These are phyloP conservation scores for Drosophila fulvimacula DNA, from an alignment of 2,888 invertebrate genomes.

Conservation along the genomic window DNA sequence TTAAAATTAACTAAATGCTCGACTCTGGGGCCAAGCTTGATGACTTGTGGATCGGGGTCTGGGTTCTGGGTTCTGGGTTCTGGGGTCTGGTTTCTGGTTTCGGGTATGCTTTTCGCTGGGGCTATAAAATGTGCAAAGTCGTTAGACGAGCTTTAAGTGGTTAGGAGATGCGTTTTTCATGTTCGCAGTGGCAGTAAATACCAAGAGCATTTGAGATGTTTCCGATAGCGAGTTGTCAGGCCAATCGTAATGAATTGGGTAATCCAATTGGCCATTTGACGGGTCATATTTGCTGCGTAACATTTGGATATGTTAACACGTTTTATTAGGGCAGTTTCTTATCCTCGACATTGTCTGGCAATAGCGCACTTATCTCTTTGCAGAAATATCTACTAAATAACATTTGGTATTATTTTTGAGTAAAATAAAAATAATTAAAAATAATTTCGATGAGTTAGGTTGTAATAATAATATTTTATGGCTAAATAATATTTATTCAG, in stretches of 20 bases:
- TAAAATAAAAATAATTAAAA: no score
- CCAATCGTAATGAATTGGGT: conserved; percentile 45
- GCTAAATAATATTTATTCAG: not conserved
- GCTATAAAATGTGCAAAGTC: conserved; percentile 48
- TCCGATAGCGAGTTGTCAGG: conserved; percentile 23
- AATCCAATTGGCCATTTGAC: conserved; percentile 36
- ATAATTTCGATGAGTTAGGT: not conserved
- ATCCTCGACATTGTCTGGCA: not conserved
- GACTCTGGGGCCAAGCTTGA: conserved; percentile 61
- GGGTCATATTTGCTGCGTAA: not conserved
- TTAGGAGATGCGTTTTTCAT: conserved; percentile 69
- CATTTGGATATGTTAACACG: not conserved
- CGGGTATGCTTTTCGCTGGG: conserved; percentile 18
- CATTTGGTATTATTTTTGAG: no score
- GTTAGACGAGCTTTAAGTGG: conserved; percentile 47
- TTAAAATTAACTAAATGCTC: conserved; percentile 80
- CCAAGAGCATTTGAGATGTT: conserved; percentile 14
- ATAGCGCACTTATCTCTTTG: not conserved
- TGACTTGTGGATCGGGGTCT: conserved; percentile 48
- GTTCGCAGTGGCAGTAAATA: conserved; percentile 40
- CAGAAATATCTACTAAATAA: no score
- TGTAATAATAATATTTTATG: not conserved
- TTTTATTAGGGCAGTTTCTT: not conserved
- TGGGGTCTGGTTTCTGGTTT: conserved; percentile 18
- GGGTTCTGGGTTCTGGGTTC: not conserved